Percentiles rank a stretch among this genome's conserved stretches.
Evolutionary conservation across 2,888 invertebrate species (phyloP).

Genomic region (Aphidoletes aphidimyza): DNA sequence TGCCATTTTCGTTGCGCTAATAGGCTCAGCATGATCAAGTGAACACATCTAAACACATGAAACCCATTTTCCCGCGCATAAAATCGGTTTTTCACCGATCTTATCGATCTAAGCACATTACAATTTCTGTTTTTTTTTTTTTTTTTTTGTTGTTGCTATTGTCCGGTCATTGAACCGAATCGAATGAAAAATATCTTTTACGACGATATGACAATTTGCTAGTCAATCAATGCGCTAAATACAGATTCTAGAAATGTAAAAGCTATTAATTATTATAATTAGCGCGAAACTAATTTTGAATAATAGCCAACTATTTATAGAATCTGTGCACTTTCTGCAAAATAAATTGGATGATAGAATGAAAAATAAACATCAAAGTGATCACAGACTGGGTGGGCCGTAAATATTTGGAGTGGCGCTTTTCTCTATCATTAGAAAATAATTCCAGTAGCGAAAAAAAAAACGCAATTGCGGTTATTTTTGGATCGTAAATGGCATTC

Average conservation of each 20-base stretch:
- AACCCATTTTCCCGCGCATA: background rate
- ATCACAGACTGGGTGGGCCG: background rate
- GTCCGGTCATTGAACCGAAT: background rate
- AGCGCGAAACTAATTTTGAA: background rate
- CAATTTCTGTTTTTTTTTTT: too few relatives aligned
- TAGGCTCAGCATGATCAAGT: too few relatives aligned
- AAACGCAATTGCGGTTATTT: background rate
- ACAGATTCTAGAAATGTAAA: conserved; percentile 9
- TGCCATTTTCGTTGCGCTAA: too few relatives aligned
- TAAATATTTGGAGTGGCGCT: conserved; percentile 31
- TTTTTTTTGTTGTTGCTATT: background rate
- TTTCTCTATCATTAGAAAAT: background rate
- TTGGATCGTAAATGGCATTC: background rate
- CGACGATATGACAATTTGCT: background rate
- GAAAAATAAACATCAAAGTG: background rate
- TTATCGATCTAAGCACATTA: background rate
- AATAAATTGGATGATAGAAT: too few relatives aligned
- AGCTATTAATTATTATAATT: conserved; percentile 23
- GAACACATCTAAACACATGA: background rate
- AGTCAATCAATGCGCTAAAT: background rate
- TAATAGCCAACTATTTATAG: background rate
- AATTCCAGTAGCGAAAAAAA: background rate
- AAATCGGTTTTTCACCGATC: background rate
- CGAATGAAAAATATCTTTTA: background rate
- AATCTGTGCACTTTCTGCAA: background rate